A percentile compares a stretch with the other conserved stretches of the same genome.
Evolutionary conservation across 2,797 vertebrate genomes (phyloP).

Genomic region (Petrocephalus schoutedeni): DNA sequence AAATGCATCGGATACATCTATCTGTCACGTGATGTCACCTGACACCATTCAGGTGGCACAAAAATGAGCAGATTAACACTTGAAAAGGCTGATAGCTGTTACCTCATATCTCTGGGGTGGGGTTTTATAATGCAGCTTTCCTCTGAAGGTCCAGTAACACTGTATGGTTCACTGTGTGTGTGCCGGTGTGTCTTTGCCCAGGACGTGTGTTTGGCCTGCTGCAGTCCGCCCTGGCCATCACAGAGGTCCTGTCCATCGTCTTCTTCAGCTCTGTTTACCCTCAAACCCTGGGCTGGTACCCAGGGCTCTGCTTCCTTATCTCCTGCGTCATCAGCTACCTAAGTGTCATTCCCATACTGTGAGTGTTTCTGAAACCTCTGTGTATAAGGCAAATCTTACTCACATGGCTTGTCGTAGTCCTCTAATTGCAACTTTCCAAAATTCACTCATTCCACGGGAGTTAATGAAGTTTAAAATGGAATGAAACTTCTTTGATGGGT

Average conservation of each 20-base stretch:
- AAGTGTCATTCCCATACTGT: slow-evolving; percentile 43
- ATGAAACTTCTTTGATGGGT: not conserved
- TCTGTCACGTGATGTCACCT: not conserved
- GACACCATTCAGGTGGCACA: not conserved
- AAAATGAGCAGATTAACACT: not conserved
- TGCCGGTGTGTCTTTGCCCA: slow-evolving; percentile 18
- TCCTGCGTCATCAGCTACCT: slow-evolving; percentile 44
- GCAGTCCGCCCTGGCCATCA: slow-evolving; percentile 42
- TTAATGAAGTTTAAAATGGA: not conserved
- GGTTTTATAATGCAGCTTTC: not conserved
- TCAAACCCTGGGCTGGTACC: slow-evolving; percentile 39
- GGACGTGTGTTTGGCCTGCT: slow-evolving; percentile 42
- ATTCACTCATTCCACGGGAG: not conserved
- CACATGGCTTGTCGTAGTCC: not conserved
- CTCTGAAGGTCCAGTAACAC: not conserved
- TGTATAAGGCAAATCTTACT: not conserved
- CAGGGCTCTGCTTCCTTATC: slow-evolving; percentile 43
- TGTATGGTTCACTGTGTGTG: not conserved
- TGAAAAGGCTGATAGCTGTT: not conserved
- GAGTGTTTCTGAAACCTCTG: slow-evolving; percentile 24
- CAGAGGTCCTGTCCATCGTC: slow-evolving; percentile 39
- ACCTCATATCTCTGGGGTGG: not conserved
- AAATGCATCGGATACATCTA: not conserved
- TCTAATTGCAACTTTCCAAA: not conserved
- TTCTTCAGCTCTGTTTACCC: slow-evolving; percentile 46